A percentile compares a stretch with the other conserved stretches of the same genome.
phyloP scores from a whole-genome alignment of 2,113 vertebrate species.

The Anser cygnoides region DNA sequence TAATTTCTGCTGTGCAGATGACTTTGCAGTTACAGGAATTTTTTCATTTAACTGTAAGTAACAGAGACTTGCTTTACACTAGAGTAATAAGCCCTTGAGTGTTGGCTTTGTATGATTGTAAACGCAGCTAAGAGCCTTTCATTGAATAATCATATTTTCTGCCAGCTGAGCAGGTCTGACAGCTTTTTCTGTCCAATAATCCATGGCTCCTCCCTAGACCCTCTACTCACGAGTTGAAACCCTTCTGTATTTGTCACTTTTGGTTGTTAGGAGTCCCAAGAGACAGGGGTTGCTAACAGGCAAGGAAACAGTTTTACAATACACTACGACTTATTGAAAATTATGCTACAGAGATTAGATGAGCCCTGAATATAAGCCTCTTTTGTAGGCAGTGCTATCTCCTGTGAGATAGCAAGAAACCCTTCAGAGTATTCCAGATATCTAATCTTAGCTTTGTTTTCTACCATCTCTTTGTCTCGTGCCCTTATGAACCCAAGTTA shows the following conservation, averaged over 20 bases:
- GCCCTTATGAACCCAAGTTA: neutral
- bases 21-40: neutral
- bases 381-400: neutral
- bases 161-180: neutral
- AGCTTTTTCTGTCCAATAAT: neutral
- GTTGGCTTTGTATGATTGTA: neutral
- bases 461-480: neutral
- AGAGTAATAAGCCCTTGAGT: neutral
- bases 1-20: neutral
- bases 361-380: neutral
- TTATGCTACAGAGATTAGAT: neutral
- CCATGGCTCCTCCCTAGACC: neutral
- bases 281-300: neutral
- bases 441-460: neutral
- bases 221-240: neutral
- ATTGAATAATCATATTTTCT: neutral
- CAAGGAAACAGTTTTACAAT: neutral
- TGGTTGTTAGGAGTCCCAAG: neutral
- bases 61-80: neutral
- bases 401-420: neutral
- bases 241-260: neutral
- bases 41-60: neutral
- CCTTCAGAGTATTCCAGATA: neutral
- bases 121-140: constrained; percentile 17
- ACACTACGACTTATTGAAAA: neutral